These are phyloP conservation scores for Amphimedon queenslandica DNA, from an alignment of 37 sponge, comb jelly and placozoan species.

Conservation along the genomic window DNA sequence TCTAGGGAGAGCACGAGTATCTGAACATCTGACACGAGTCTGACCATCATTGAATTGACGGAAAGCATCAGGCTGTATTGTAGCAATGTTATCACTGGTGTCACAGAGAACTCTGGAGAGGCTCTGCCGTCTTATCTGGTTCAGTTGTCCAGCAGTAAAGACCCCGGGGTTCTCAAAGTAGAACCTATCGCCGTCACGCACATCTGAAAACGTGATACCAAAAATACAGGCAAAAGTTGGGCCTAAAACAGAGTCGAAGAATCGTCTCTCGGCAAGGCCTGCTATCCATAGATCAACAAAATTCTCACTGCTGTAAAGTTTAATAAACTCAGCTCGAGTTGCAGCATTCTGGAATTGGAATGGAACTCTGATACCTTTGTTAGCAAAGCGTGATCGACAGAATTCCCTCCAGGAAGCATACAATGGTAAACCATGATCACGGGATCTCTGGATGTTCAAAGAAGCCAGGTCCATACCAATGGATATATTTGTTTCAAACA, in stretches of 20 bases:
- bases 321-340: slow-evolving; percentile 16
- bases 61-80: slow-evolving; percentile 74
- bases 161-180: slow-evolving; percentile 76
- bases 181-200: slow-evolving; percentile 90
- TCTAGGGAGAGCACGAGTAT: slow-evolving; percentile 5
- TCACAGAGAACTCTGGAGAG: slow-evolving; percentile 81
- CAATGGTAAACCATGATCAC: slow-evolving; percentile 86
- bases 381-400: slow-evolving; percentile 19
- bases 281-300: slow-evolving; percentile 73
- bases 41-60: slow-evolving; percentile 31
- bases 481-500: slow-evolving; percentile 36
- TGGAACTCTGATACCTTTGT: not conserved
- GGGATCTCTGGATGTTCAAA: slow-evolving; percentile 82
- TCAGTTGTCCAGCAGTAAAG: slow-evolving; percentile 66
- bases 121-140: slow-evolving; percentile 36
- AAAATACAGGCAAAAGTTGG: slow-evolving; percentile 90
- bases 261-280: slow-evolving; percentile 67
- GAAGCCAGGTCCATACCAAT: slow-evolving; percentile 75
- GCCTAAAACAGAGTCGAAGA: slow-evolving; percentile 69
- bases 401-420: slow-evolving; percentile 66
- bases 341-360: slow-evolving; percentile 9
- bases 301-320: slow-evolving; percentile 49
- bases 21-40: slow-evolving; percentile 17
- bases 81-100: slow-evolving; percentile 64
- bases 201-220: slow-evolving; percentile 61